Conservation (phyloP, 2,888 invertebrate genomes). For the Tryphoninae sp. region DNA sequence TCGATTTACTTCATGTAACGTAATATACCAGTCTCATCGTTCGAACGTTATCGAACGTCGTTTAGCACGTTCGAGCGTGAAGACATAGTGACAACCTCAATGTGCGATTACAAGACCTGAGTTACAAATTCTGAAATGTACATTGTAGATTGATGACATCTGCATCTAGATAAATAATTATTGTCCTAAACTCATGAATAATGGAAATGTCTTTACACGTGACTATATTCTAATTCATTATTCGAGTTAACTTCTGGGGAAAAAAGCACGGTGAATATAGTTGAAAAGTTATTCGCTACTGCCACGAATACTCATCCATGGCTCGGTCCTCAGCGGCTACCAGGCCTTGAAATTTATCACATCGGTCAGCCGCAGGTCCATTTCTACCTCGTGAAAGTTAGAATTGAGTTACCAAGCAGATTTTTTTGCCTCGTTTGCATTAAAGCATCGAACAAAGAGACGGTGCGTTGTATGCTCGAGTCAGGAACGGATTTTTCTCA, state of each 20-base stretch:
- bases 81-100: conserved; percentile 3
- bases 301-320: too few species aligned
- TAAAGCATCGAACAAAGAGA: conserved; percentile 1
- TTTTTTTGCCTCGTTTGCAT: neutral
- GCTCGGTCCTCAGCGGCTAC: neutral
- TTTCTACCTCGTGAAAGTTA: neutral
- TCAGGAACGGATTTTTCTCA: conserved; percentile 14
- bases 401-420: neutral
- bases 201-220: too few species aligned
- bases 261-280: too few species aligned
- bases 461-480: neutral
- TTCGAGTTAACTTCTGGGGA: too few species aligned
- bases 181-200: too few species aligned
- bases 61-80: conserved; percentile 31
- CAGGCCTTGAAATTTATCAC: neutral
- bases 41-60: conserved; percentile 20
- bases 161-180: too few species aligned
- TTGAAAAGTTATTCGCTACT: too few species aligned
- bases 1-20: conserved; percentile 11
- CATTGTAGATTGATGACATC: neutral
- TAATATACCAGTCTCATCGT: conserved; percentile 18
- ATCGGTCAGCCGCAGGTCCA: neutral
- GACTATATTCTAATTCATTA: too few species aligned
- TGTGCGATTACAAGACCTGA: neutral
- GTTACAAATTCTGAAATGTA: neutral